Conservation (phyloP, 2,113 vertebrate genomes). For the Procapra przewalskii region DNA sequence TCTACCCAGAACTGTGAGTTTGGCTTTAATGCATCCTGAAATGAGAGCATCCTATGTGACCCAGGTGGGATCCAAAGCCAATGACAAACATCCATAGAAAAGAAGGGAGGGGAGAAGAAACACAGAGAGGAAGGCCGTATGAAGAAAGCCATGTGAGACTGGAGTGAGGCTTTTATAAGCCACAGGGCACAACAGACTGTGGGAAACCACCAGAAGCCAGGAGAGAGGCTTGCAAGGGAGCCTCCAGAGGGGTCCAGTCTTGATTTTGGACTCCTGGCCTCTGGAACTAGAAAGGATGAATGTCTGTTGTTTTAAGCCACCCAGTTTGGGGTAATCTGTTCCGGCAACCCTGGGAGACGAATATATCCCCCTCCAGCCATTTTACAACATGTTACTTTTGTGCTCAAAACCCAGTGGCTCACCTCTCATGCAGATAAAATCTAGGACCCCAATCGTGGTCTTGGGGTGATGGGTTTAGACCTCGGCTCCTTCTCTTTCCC, state of each 20-base stretch:
- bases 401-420: background rate
- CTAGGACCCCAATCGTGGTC: rapidly evolving
- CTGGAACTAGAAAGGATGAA: background rate
- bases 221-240: background rate
- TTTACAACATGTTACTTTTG: background rate
- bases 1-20: background rate
- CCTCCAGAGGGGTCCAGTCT: background rate
- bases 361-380: background rate
- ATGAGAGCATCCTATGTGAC: background rate
- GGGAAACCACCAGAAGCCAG: background rate
- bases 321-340: background rate
- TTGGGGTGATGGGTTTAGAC: background rate
- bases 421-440: rapidly evolving
- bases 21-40: background rate
- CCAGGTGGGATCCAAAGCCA: background rate
- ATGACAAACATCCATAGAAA: background rate
- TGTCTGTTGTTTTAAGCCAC: background rate
- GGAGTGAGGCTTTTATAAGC: rapidly evolving
- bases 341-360: rapidly evolving
- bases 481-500: no score
- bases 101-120: background rate
- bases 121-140: background rate
- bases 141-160: background rate
- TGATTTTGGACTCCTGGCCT: background rate
- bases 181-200: rapidly evolving